Evolutionary conservation across 2,888 invertebrate species (phyloP).

Genomic region (Brassicogethes aeneus): DNA sequence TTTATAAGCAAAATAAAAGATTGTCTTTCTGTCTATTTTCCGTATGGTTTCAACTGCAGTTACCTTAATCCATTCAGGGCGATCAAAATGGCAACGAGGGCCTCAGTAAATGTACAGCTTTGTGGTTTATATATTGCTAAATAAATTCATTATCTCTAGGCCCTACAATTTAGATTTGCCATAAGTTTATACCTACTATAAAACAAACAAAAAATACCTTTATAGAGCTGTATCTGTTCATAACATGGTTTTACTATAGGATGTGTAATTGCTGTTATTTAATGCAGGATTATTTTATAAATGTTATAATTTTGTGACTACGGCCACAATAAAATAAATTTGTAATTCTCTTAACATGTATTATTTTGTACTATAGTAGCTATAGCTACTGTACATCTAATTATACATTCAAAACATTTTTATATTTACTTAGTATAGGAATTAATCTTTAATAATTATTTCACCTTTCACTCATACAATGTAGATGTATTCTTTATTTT

Average conservation of each 20-base stretch:
- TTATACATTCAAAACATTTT: background rate
- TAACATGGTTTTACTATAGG: slow-evolving; percentile 22
- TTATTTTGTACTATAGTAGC: slow-evolving; percentile 14
- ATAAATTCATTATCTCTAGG: slow-evolving; percentile 27
- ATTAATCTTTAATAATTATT: background rate
- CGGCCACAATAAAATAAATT: slow-evolving; percentile 16
- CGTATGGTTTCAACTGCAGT: slow-evolving; percentile 4
- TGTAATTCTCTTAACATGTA: slow-evolving; percentile 14
- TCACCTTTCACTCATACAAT: slow-evolving; percentile 1
- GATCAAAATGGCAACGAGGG: slow-evolving; percentile 13
- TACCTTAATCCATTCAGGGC: slow-evolving; percentile 7
- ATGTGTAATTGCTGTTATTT: slow-evolving; percentile 30
- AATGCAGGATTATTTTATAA: slow-evolving; percentile 23
- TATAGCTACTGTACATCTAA: background rate
- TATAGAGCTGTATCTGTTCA: slow-evolving; percentile 21
- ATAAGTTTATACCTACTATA: slow-evolving; percentile 26
- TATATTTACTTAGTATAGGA: background rate
- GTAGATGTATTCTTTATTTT: background rate
- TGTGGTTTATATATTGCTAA: slow-evolving; percentile 27
- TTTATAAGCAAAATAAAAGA: slow-evolving; percentile 18
- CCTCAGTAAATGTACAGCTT: slow-evolving; percentile 31
- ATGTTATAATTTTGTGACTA: slow-evolving; percentile 25
- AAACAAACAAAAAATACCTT: slow-evolving; percentile 16
- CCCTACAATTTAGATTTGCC: slow-evolving; percentile 25
- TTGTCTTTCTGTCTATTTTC: too few species aligned